phyloP scores from a whole-genome alignment of 2,888 invertebrate species.

The Syritta pipiens region DNA sequence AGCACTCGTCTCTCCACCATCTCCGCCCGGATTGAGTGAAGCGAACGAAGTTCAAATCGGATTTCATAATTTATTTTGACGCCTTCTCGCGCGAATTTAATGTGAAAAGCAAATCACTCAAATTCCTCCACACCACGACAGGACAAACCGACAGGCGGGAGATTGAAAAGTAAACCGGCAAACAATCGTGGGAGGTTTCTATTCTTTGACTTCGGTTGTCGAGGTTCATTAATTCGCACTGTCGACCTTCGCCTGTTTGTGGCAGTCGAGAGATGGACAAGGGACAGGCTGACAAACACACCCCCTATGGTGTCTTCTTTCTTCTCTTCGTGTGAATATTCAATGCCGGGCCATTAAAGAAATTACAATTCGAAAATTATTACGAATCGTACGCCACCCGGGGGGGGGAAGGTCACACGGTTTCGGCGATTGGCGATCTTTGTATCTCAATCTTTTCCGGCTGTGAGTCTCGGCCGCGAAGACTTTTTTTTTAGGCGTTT shows the following conservation, averaged over 20 bases:
- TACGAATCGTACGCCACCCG: too few species aligned
- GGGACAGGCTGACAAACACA: constrained; percentile 4
- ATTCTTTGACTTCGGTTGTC: neutral
- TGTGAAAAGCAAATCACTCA: constrained; percentile 37
- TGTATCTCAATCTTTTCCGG: neutral
- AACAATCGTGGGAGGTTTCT: too few species aligned
- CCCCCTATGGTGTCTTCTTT: too few species aligned
- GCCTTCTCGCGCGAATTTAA: constrained; percentile 46
- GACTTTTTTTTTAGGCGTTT: neutral
- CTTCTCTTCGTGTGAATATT: too few species aligned
- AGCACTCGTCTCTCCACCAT: constrained; percentile 9
- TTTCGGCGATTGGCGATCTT: neutral
- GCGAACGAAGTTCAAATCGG: constrained; percentile 56
- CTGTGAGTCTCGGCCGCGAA: too few species aligned
- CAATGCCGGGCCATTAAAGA: too few species aligned
- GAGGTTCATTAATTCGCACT: neutral
- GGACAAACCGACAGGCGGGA: too few species aligned
- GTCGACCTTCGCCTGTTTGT: neutral
- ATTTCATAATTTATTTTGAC: constrained; percentile 62
- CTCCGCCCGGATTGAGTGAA: constrained; percentile 20
- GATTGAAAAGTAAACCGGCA: too few species aligned
- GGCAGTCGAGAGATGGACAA: neutral
- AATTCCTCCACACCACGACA: too few species aligned
- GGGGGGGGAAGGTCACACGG: neutral
- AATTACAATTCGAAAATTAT: too few species aligned